These are phyloP conservation scores for Caerostris darwini DNA, from an alignment of 1,140 invertebrate genomes.

Conservation along the genomic window DNA sequence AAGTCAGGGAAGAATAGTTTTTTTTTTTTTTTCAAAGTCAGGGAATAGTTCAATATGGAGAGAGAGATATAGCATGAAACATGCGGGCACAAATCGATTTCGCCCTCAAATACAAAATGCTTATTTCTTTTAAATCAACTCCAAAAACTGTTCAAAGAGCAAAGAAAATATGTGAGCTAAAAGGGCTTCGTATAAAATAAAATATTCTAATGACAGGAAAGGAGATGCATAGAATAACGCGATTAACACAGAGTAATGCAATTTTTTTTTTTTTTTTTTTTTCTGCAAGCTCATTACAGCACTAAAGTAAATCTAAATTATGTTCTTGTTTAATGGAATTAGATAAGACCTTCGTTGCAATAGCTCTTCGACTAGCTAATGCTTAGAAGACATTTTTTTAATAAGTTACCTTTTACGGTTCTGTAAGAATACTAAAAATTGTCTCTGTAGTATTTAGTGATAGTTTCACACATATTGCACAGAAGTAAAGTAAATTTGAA, in stretches of 20 bases:
- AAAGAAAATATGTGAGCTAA: not conserved
- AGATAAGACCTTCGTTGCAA: not conserved
- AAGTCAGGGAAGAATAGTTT: too few relatives aligned
- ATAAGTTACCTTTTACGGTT: too few relatives aligned
- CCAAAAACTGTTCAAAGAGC: not conserved
- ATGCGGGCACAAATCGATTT: constrained; percentile 10
- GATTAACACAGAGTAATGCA: constrained; percentile 1
- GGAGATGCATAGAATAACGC: not conserved
- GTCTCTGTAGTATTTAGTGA: too few relatives aligned
- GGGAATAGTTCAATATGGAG: too few relatives aligned
- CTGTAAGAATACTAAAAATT: too few relatives aligned
- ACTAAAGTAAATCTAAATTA: constrained; percentile 34
- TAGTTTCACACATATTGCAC: too few relatives aligned
- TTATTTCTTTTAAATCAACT: not conserved
- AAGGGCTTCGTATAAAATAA: not conserved
- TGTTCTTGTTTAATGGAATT: constrained; percentile 24
- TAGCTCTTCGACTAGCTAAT: not conserved
- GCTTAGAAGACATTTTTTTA: not conserved
- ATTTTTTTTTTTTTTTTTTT: constrained; percentile 24
- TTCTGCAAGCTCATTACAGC: constrained; percentile 25
- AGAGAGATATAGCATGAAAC: not conserved
- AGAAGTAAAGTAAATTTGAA: too few relatives aligned
- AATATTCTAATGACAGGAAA: constrained; percentile 32
- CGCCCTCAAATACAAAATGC: constrained; percentile 3
- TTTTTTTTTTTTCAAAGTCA: too few relatives aligned